phyloP scores from a whole-genome alignment of 2,888 invertebrate genomes.

The Euzetes globulus region DNA sequence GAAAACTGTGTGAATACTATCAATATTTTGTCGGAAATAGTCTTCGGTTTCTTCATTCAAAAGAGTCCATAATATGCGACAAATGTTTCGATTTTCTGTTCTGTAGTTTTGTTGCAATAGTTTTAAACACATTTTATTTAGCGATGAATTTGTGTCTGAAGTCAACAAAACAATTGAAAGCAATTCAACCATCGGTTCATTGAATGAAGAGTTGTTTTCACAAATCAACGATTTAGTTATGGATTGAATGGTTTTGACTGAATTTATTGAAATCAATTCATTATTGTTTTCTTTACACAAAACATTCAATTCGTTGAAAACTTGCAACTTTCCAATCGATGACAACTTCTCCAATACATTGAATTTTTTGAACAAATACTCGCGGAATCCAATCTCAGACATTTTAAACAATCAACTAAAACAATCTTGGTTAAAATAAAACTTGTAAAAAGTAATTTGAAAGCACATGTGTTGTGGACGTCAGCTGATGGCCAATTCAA shows the following conservation, averaged over 20 bases:
- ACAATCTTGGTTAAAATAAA: too few species aligned
- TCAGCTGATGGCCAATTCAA: too few species aligned
- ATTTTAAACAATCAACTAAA: too few species aligned
- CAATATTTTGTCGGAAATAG: not conserved
- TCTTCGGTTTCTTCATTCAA: not conserved
- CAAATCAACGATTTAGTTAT: not conserved
- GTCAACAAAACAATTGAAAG: slow-evolving; percentile 2
- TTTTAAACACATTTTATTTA: slow-evolving; percentile 26
- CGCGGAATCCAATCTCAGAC: not conserved
- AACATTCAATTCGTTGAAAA: not conserved
- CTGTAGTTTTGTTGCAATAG: slow-evolving; percentile 8
- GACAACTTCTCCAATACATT: slow-evolving; percentile 2
- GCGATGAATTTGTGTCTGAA: slow-evolving; percentile 9
- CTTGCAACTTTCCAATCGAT: not conserved
- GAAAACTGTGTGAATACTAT: not conserved
- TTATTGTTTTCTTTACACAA: not conserved
- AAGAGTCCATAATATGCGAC: not conserved
- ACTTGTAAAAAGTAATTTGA: too few species aligned
- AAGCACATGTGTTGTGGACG: too few species aligned
- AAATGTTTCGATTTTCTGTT: not conserved
- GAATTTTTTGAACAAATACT: not conserved
- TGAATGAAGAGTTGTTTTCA: not conserved
- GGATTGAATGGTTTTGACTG: slow-evolving; percentile 1
- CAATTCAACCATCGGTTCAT: not conserved
- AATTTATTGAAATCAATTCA: slow-evolving; percentile 10